Conservation (phyloP, 2,888 invertebrate genomes). For the Harmothoe impar region DNA sequence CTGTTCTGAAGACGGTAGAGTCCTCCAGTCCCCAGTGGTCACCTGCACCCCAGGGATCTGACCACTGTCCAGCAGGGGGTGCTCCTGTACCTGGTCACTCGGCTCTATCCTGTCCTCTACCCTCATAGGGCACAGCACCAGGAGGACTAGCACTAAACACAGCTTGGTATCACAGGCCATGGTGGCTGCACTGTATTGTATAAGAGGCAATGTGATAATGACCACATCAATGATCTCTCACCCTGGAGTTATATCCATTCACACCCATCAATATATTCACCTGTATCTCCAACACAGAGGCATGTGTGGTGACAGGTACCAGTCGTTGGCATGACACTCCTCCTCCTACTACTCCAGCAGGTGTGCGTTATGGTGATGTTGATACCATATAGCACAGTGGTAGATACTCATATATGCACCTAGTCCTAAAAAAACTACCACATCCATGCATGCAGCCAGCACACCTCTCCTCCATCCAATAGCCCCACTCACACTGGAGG, state of each 20-base stretch:
- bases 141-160: background rate
- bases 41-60: background rate
- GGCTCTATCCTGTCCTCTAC: constrained; percentile 21
- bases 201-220: background rate
- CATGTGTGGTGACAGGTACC: background rate
- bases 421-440: too few species aligned
- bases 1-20: background rate
- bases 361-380: too few species aligned
- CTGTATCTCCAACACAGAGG: background rate
- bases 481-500: too few species aligned
- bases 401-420: too few species aligned
- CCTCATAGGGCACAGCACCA: background rate
- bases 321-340: background rate
- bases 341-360: background rate
- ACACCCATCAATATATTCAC: too few species aligned
- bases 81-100: background rate
- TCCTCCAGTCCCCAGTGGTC: background rate
- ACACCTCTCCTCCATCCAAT: too few species aligned
- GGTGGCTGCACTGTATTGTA: background rate
- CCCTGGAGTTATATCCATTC: too few species aligned
- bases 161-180: constrained; percentile 18
- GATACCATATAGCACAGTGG: too few species aligned
- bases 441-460: too few species aligned
- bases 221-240: background rate
- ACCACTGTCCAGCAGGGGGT: background rate